Conservation (phyloP, 2,113 vertebrate genomes). For the Perognathus longimembris region DNA sequence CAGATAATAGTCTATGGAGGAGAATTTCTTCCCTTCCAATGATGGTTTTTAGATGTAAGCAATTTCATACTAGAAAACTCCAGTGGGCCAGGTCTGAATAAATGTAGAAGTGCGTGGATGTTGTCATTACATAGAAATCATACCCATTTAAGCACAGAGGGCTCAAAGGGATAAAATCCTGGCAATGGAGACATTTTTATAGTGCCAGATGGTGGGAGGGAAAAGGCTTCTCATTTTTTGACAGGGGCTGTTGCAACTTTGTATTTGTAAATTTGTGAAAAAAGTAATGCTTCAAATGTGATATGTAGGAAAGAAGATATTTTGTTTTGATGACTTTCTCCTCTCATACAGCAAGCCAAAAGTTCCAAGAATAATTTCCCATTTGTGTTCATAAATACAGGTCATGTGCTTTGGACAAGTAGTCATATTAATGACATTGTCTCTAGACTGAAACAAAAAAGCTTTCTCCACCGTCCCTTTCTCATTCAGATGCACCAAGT, state of each 20-base stretch:
- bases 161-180: background rate
- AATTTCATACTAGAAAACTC: background rate
- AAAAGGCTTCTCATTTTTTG: background rate
- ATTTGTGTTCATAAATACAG: background rate
- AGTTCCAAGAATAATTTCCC: background rate
- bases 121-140: background rate
- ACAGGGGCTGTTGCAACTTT: background rate
- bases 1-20: background rate
- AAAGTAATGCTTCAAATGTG: background rate
- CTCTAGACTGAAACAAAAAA: background rate
- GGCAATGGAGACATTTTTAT: background rate
- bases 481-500: background rate
- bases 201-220: background rate
- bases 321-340: background rate
- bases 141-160: background rate
- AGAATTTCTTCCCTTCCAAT: background rate
- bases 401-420: background rate
- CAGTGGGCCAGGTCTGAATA: background rate
- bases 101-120: fast-evolving
- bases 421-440: background rate
- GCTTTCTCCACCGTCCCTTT: background rate
- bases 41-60: background rate
- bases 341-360: background rate
- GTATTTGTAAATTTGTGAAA: background rate
- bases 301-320: background rate